Evolutionary conservation across 2,113 vertebrate species (phyloP).

Genomic region (Ia io): DNA sequence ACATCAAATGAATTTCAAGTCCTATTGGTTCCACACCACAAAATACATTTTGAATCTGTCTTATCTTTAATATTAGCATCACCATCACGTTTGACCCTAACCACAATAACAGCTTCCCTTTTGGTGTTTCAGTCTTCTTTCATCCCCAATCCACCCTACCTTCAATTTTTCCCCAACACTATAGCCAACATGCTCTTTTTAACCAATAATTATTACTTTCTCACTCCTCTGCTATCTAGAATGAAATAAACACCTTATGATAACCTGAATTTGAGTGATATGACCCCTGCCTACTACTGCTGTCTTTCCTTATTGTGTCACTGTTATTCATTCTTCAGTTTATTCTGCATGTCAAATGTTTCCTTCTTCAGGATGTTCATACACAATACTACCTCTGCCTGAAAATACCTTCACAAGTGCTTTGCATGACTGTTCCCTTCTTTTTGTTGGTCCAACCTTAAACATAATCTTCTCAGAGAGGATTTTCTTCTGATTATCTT

Average conservation of each 20-base stretch:
- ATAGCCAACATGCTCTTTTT: neutral
- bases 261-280: neutral
- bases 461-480: neutral
- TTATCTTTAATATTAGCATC: neutral
- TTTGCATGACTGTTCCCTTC: neutral
- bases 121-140: neutral
- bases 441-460: neutral
- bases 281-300: neutral
- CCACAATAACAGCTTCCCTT: neutral
- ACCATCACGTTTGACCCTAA: neutral
- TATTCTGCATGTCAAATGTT: neutral
- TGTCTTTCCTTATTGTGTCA: neutral
- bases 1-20: neutral
- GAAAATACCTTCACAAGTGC: neutral
- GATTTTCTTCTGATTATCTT: neutral
- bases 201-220: neutral
- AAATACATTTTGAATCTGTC: neutral
- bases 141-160: neutral
- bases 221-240: neutral
- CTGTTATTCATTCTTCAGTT: neutral
- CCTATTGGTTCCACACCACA: neutral
- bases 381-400: neutral
- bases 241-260: neutral
- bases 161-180: neutral
- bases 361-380: neutral